Percentiles rank a stretch among this genome's conserved stretches.
phyloP scores from a whole-genome alignment of 2,113 vertebrate species.

The Xyliphius kryptos region DNA sequence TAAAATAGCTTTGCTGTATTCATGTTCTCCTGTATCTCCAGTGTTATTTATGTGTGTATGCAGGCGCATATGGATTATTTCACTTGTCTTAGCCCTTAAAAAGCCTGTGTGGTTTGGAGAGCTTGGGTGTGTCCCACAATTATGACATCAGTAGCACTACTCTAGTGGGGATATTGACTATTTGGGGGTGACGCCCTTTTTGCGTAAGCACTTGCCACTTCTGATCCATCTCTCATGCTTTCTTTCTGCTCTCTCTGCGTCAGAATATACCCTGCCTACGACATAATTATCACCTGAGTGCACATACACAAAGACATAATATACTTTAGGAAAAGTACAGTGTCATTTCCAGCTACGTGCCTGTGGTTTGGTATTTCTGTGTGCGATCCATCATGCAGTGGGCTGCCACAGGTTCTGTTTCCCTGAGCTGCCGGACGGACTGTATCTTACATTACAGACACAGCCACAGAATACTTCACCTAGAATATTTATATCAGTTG shows the following conservation, averaged over 20 bases:
- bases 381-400: too few species aligned
- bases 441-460: too few species aligned
- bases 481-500: too few species aligned
- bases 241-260: constrained; percentile 7
- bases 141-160: constrained; percentile 40
- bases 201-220: constrained; percentile 29
- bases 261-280: constrained; percentile 33
- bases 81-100: constrained; percentile 25
- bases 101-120: constrained; percentile 27
- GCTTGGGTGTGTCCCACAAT: constrained; percentile 40
- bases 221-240: constrained; percentile 11
- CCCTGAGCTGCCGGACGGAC: too few species aligned
- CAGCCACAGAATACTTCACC: too few species aligned
- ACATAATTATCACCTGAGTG: constrained; percentile 31
- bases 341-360: constrained; percentile 26
- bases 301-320: constrained; percentile 2
- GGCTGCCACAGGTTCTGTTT: too few species aligned
- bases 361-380: constrained; percentile 17
- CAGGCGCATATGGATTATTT: constrained; percentile 2
- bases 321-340: constrained; percentile 7
- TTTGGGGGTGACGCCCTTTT: constrained; percentile 41
- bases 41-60: background rate
- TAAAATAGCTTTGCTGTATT: too few species aligned
- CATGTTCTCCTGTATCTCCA: background rate
- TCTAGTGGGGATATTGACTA: constrained; percentile 43